Conservation (phyloP, 2,797 vertebrate species). For the Megalops cyprinoides region DNA sequence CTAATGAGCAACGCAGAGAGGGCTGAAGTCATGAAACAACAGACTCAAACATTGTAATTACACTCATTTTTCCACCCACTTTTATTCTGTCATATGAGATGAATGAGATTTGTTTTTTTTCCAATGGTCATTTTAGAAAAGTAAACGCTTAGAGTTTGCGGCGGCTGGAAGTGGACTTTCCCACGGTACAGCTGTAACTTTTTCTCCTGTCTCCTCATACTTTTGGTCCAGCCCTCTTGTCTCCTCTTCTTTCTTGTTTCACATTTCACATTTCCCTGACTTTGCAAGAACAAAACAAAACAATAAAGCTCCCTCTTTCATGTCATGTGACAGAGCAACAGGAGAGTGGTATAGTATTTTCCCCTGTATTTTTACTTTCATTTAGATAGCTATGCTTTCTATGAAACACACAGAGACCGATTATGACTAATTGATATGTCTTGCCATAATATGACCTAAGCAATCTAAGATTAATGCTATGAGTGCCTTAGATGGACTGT, state of each 20-base stretch:
- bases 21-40: neutral
- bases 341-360: too few species aligned
- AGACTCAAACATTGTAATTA: constrained; percentile 24
- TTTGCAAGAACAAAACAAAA: constrained; percentile 4
- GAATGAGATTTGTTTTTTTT: constrained; percentile 9
- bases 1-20: neutral
- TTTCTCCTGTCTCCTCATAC: neutral
- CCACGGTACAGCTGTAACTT: neutral
- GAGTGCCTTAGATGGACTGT: neutral
- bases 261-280: constrained; percentile 2
- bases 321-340: too few species aligned
- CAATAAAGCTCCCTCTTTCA: neutral
- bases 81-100: constrained; percentile 13
- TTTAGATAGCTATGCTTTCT: neutral
- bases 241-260: neutral
- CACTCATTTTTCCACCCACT: constrained; percentile 6
- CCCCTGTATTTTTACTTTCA: neutral
- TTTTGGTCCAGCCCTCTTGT: neutral
- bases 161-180: constrained; percentile 4
- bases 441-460: neutral
- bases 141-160: neutral
- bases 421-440: neutral
- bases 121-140: constrained; percentile 17
- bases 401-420: neutral
- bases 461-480: neutral